Base-by-base conservation (phyloP, 2,797 vertebrate species). In the Trematomus bernacchii region DNA sequence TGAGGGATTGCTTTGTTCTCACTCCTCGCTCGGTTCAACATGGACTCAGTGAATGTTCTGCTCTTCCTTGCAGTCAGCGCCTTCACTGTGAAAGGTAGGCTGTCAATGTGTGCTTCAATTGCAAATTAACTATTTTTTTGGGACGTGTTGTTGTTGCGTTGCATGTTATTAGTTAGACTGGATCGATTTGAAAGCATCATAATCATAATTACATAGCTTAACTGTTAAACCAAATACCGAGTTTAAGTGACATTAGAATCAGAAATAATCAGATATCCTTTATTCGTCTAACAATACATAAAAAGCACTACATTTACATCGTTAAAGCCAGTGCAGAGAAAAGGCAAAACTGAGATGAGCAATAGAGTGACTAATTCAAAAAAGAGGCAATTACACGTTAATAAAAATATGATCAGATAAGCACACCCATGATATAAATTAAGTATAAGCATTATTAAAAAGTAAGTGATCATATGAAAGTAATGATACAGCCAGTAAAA, bases 81-180 rank as follows among this genome's bases (percentile, higher is more conserved):
- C 19, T 88, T 81, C 79, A 68, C 89, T 14, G 73, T 94, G 57
- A 77, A 83, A 71, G 94, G 95, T 95, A 85, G 69, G 92, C 57
- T 30, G 16, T 63, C 12, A 15, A 6, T 7, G 4, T 48, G 19
- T 2, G 7, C 21, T 58, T 44, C n/a, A 54, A 21, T 37, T 62
- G 40, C 7, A 30, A 12, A 54, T 59, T 16, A 82, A 64, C 19
- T 66, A 14, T 1, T 8, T 19, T 66, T 11, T 51, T 51, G 2
- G 52, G 2, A 4, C 13, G 1, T 8, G 1, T 18, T 42, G 14
- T 2, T 8, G 1, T 19, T 42, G 16, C 2, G 8, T 19, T 13
- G 19, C 19, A 23, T 10, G 18, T 42, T 46, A 14, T 58, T 21
- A 52, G 9, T 61, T 27, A 15, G 50, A 13, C 30, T 1, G 10